Evolutionary conservation across 2,888 invertebrate species (phyloP).

Genomic region (Polylopha cassiicola): DNA sequence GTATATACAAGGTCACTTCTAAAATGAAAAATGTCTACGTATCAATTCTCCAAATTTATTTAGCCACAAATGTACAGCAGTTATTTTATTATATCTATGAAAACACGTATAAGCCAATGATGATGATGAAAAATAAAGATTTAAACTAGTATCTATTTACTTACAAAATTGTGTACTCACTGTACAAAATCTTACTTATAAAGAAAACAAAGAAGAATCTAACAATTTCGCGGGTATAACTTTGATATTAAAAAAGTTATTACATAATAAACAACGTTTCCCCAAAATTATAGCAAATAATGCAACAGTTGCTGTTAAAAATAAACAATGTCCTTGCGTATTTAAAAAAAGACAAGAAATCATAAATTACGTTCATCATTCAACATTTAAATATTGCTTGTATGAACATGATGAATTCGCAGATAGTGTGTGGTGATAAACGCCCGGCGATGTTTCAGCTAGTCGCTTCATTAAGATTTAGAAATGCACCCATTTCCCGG

Average conservation of each 20-base stretch:
- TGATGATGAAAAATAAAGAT: too few species aligned
- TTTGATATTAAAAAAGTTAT: conserved; percentile 4
- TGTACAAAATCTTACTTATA: too few species aligned
- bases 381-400: conserved; percentile 26
- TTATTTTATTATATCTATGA: too few species aligned
- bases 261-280: conserved; percentile 5
- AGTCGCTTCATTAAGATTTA: conserved; percentile 39
- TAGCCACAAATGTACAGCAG: too few species aligned
- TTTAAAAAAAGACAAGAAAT: conserved; percentile 28
- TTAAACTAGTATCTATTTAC: too few species aligned
- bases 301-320: conserved; percentile 21
- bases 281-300: conserved; percentile 21
- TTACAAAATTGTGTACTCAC: too few species aligned
- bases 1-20: too few species aligned
- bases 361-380: conserved; percentile 36
- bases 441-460: conserved; percentile 31
- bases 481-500: conserved; percentile 56
- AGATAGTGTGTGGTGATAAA: conserved; percentile 33
- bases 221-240: too few species aligned
- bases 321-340: conserved; percentile 23
- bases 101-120: too few species aligned
- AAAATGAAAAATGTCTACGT: too few species aligned
- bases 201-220: too few species aligned
- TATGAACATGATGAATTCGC: conserved; percentile 33
- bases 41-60: too few species aligned